phyloP scores from a whole-genome alignment of 1,140 invertebrate genomes.

The Chymomyza costata region DNA sequence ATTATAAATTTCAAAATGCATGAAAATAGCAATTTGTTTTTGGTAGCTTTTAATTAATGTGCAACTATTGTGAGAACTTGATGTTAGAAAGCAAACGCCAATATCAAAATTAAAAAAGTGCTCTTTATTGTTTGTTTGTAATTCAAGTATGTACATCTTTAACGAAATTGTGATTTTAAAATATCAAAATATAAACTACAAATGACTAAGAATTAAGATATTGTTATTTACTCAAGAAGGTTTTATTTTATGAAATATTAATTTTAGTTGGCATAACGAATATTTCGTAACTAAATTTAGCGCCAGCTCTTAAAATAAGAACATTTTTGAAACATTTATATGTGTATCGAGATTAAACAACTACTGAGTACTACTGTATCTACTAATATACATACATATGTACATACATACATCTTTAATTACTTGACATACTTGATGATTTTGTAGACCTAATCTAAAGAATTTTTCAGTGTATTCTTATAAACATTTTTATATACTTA shows the following conservation, averaged over 20 bases:
- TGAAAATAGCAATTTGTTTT: conserved; percentile 31
- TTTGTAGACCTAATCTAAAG: neutral
- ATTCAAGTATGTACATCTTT: too few species aligned
- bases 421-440: neutral
- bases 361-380: neutral
- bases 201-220: neutral
- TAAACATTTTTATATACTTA: neutral
- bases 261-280: too few species aligned
- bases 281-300: too few species aligned
- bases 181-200: conserved; percentile 9
- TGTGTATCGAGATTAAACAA: too few species aligned
- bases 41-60: conserved; percentile 36
- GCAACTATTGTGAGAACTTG: conserved; percentile 29
- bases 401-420: neutral
- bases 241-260: too few species aligned
- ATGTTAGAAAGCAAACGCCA: conserved; percentile 26
- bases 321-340: too few species aligned
- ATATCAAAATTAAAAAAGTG: neutral
- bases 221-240: neutral
- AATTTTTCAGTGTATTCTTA: neutral
- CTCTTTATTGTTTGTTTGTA: too few species aligned
- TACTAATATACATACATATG: neutral
- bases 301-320: too few species aligned
- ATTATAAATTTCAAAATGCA: conserved; percentile 16
- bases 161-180: too few species aligned